A percentile compares a stretch with the other conserved stretches of the same genome.
phyloP scores from a whole-genome alignment of 2,113 vertebrate genomes.

The Tinamus guttatus region DNA sequence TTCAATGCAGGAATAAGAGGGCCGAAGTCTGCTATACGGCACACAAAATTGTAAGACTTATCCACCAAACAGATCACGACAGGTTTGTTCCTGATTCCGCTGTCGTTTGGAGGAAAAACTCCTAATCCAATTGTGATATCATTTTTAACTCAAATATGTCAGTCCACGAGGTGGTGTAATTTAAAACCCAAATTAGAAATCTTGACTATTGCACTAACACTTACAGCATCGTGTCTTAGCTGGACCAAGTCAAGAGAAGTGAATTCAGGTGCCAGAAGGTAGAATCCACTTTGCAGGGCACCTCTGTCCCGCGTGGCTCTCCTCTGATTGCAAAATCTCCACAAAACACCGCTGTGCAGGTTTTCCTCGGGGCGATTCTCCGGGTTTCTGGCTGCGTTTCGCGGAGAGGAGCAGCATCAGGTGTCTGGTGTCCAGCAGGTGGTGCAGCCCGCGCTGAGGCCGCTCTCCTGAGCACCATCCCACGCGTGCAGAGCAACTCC shows the following conservation, averaged over 20 bases:
- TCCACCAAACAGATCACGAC: not conserved
- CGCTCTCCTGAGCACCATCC: too few relatives aligned
- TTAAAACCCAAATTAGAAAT: not conserved
- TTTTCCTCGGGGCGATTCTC: not conserved
- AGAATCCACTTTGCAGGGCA: not conserved
- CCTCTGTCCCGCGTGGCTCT: not conserved
- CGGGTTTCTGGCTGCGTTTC: fast-evolving
- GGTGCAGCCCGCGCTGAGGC: not conserved
- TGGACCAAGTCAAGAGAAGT: not conserved
- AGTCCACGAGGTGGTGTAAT: not conserved
- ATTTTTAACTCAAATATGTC: not conserved
- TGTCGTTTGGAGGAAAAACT: not conserved
- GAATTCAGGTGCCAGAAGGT: fast-evolving
- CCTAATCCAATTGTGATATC: not conserved
- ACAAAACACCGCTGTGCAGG: not conserved
- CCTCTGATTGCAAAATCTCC: not conserved
- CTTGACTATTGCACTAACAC: not conserved
- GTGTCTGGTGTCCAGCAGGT: not conserved
- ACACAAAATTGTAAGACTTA: not conserved
- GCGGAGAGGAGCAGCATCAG: not conserved
- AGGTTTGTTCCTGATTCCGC: not conserved
- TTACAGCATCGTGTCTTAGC: not conserved
- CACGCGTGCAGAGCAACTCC: not conserved
- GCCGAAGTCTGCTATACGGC: not conserved
- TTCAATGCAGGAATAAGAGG: not conserved